These are phyloP conservation scores for Ophion costatus DNA, from an alignment of 2,888 invertebrate species.

Conservation along the genomic window DNA sequence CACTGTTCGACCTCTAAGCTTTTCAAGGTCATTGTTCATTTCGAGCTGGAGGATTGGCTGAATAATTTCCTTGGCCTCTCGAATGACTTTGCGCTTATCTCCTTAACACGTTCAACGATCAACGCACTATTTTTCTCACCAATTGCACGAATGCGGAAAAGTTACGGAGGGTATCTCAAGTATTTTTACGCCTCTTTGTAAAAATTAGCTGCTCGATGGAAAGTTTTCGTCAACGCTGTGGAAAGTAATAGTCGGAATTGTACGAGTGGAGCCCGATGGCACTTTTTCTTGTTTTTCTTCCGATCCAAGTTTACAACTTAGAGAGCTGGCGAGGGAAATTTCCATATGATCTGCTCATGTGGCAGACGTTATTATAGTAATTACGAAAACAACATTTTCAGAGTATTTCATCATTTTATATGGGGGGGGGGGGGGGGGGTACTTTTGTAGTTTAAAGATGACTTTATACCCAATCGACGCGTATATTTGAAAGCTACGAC, in stretches of 20 bases:
- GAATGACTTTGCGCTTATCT: slow-evolving; percentile 36
- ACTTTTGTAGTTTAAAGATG: no score
- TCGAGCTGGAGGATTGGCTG: slow-evolving; percentile 5
- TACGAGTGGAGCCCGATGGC: not conserved
- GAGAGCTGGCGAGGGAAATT: no score
- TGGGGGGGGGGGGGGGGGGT: no score
- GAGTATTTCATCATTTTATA: no score
- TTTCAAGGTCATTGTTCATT: slow-evolving; percentile 22
- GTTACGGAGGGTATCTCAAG: not conserved
- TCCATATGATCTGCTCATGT: no score
- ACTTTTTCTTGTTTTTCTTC: not conserved
- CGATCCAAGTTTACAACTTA: no score
- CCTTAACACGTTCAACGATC: slow-evolving; percentile 11
- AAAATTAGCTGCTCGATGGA: not conserved
- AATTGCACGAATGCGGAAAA: not conserved
- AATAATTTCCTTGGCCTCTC: slow-evolving; percentile 42
- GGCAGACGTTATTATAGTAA: no score
- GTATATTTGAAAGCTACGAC: no score
- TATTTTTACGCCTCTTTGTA: slow-evolving; percentile 11
- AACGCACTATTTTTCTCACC: slow-evolving; percentile 7
- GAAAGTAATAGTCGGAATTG: slow-evolving; percentile 23
- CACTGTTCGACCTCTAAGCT: slow-evolving; percentile 25
- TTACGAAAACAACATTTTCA: no score
- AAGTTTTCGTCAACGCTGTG: not conserved
- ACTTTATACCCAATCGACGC: no score